These are phyloP conservation scores for Selene dorsalis DNA, from an alignment of 2,797 vertebrate genomes.

Conservation along the genomic window DNA sequence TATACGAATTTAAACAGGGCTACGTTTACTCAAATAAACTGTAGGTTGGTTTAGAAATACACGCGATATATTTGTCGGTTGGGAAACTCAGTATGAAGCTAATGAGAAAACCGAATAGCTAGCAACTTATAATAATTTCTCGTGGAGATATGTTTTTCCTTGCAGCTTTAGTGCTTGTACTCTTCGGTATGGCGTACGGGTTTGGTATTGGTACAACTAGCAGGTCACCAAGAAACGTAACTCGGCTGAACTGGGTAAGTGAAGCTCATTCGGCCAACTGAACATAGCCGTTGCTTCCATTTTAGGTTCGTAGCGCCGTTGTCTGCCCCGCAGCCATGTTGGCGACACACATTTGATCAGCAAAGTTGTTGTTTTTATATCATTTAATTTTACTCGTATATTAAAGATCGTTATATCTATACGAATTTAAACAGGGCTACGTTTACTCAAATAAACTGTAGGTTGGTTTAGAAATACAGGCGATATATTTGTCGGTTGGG, in stretches of 20 bases:
- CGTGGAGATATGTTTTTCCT: too few species aligned
- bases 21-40: background rate
- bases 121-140: too few species aligned
- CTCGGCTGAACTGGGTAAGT: too few species aligned
- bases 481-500: background rate
- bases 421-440: background rate
- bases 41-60: too few species aligned
- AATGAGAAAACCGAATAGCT: too few species aligned
- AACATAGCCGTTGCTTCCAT: background rate
- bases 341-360: too few species aligned
- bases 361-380: background rate
- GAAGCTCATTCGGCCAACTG: too few species aligned
- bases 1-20: background rate
- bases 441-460: background rate
- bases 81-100: background rate
- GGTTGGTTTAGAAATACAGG: too few species aligned
- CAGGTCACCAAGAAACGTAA: background rate
- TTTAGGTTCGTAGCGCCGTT: too few species aligned
- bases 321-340: background rate
- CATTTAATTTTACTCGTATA: background rate
- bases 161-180: background rate
- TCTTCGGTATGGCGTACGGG: accelerated
- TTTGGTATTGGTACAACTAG: background rate
- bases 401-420: background rate
- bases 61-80: background rate